Evolutionary conservation across 2,113 vertebrate species (phyloP).

Genomic region (Pangasianodon hypophthalmus): DNA sequence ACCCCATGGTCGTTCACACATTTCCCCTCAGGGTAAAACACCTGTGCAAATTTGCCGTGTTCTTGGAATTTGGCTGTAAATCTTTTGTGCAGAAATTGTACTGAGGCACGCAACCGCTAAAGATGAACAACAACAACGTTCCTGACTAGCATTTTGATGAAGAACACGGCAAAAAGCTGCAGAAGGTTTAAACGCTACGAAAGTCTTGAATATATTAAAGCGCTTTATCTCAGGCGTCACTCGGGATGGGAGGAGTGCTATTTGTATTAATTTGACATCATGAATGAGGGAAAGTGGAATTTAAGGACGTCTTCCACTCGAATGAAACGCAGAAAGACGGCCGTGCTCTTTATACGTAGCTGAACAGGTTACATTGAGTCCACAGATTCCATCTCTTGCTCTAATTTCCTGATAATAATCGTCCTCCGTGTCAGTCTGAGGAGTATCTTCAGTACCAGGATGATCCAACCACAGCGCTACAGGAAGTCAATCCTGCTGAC

Average conservation of each 20-base stretch:
- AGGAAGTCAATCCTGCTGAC: no score
- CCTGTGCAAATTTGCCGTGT: neutral
- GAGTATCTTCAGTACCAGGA: neutral
- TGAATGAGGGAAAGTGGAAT: no score
- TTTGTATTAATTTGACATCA: no score
- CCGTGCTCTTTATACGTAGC: neutral
- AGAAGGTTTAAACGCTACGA: neutral
- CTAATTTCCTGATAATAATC: neutral
- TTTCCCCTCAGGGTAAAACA: conserved; percentile 9
- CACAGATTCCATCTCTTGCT: neutral
- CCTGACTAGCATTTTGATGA: neutral
- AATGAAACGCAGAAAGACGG: no score
- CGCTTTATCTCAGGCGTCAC: neutral
- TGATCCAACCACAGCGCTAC: neutral
- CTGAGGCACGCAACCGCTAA: neutral
- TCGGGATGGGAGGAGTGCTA: no score
- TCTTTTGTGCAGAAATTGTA: neutral
- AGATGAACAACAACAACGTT: neutral
- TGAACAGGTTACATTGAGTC: neutral
- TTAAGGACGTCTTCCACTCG: no score
- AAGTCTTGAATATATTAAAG: no score
- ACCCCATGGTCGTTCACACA: neutral
- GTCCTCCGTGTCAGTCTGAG: neutral
- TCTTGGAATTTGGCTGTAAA: neutral
- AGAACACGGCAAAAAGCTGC: neutral